Evolutionary conservation across 2,888 invertebrate species (phyloP), one percentile per base, ranked within the genome.

Genomic region (Dicroscelio sp.): DNA sequence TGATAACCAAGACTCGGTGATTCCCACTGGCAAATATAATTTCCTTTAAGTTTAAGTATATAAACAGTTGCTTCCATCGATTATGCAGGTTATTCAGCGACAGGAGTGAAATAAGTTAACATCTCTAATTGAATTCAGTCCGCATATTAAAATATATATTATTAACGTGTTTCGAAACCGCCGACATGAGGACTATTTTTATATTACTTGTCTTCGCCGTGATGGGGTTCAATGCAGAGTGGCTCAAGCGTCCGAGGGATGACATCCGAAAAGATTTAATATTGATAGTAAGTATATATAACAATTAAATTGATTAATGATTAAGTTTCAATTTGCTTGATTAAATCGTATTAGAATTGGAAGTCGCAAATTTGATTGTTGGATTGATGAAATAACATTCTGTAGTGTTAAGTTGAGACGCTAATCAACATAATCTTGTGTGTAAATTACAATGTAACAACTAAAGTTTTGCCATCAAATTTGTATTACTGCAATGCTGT

Each of bases 21-120:
- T 78, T 86, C 92, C 88, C 90, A 25, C 27, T 23, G 25, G 25
- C 6, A 8, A 87, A 84, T 43, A 12, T 12, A 75, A 52, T 73
- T 92, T 92, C 89, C 89, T 78, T 86, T 78, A 85, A 88, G 69
- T 63, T 84, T 69, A 27, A 71, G 82, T 90, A 91, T 91, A 89
- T 91, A 92, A 92, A 82, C 85, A 31, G 23, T 17, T 27, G 67
- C 27, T 12, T 20, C 2, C n/a, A 78, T 85, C 60, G 25, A 71
- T 75, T 43, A 67, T 75, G 73, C 58, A 85, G 8, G 67, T 71
- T 73, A 84, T 85, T 89, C 79, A 35, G 23, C 14, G 17, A 31
- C 23, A 48, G 55, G 55, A 80, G 33, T 63, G n/a, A 17, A 48
- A 76, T 2, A 48, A 83, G 79, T 52, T 38, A 63, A 73, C 38